Conservation (phyloP, 2,888 invertebrate species). For the Trisateles emortualis region DNA sequence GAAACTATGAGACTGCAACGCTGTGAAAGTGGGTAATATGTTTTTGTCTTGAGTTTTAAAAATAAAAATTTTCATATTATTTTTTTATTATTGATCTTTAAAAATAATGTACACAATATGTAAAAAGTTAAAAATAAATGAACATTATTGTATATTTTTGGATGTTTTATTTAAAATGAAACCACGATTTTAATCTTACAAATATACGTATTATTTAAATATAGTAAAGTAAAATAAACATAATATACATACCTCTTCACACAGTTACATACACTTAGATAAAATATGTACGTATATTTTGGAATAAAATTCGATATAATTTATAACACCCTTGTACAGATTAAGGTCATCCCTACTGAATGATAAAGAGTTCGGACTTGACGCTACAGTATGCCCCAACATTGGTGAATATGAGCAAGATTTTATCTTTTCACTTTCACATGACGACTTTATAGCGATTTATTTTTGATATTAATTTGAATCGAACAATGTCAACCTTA, state of each 20-base stretch:
- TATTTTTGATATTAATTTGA: too few species aligned
- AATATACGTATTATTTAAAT: conserved; percentile 83
- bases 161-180: conserved; percentile 67
- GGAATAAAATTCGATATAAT: conserved; percentile 81
- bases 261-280: conserved; percentile 78
- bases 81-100: conserved; percentile 43
- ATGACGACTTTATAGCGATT: too few species aligned
- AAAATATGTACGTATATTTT: conserved; percentile 80
- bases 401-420: neutral
- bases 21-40: conserved; percentile 53
- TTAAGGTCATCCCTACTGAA: conserved; percentile 59
- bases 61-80: conserved; percentile 33
- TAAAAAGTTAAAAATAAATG: conserved; percentile 52
- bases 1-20: conserved; percentile 48
- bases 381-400: neutral
- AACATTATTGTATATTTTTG: conserved; percentile 52
- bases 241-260: conserved; percentile 75
- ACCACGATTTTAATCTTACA: conserved; percentile 63
- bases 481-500: too few species aligned
- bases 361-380: conserved; percentile 28
- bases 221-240: conserved; percentile 84
- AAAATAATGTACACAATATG: conserved; percentile 31
- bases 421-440: neutral
- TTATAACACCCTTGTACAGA: conserved; percentile 64
- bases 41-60: conserved; percentile 50